These are phyloP conservation scores for Aphrophora alni DNA, from an alignment of 2,888 invertebrate genomes.

Conservation along the genomic window DNA sequence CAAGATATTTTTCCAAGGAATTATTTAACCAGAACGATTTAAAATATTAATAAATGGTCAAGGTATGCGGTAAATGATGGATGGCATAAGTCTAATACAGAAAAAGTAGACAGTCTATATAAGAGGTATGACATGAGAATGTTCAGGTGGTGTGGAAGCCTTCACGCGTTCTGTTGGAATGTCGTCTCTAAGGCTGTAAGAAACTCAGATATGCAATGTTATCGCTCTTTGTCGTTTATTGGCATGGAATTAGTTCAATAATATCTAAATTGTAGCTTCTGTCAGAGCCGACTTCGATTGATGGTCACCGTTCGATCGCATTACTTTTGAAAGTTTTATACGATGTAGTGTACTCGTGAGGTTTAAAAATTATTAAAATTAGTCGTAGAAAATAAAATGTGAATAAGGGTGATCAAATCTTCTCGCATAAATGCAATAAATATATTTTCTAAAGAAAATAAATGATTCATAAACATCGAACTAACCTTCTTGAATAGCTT, in stretches of 20 bases:
- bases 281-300: background rate
- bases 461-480: too few relatives aligned
- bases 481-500: too few relatives aligned
- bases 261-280: background rate
- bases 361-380: too few relatives aligned
- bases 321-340: background rate
- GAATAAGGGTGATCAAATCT: too few relatives aligned
- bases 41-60: constrained; percentile 6
- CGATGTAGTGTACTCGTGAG: too few relatives aligned
- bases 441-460: too few relatives aligned
- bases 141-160: background rate
- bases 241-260: background rate
- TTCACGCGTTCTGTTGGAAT: background rate
- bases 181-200: background rate
- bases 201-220: background rate
- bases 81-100: background rate
- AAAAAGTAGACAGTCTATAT: background rate
- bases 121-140: background rate
- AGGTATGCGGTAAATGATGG: background rate
- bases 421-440: too few relatives aligned
- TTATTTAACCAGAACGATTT: background rate
- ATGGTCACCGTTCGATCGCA: background rate
- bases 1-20: constrained; percentile 9
- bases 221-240: background rate
- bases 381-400: too few relatives aligned